Evolutionary conservation across 2,797 vertebrate species (phyloP).

Genomic region (Labeo calbasu): DNA sequence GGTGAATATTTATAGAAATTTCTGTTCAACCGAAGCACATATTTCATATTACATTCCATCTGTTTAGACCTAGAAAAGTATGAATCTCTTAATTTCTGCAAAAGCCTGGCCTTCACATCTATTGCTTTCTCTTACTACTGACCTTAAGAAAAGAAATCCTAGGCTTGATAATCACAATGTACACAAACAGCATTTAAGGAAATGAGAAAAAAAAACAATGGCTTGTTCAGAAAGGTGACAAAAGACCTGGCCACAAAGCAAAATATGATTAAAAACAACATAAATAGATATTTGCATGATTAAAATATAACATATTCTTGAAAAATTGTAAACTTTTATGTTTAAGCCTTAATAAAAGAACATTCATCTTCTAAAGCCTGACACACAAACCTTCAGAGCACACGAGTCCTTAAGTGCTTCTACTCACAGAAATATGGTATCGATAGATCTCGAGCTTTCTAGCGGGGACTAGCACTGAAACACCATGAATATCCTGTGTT

Average conservation of each 20-base stretch:
- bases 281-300: conserved; percentile 33
- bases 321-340: conserved; percentile 82
- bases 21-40: conserved; percentile 21
- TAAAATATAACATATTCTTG: conserved; percentile 80
- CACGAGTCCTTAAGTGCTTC: conserved; percentile 49
- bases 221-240: conserved; percentile 54
- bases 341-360: conserved; percentile 66
- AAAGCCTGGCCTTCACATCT: conserved; percentile 54
- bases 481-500: conserved; percentile 50
- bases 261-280: conserved; percentile 32
- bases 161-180: neutral
- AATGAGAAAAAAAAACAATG: conserved; percentile 9
- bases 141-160: conserved; percentile 41
- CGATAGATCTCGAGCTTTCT: conserved; percentile 56
- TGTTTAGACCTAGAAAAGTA: conserved; percentile 41
- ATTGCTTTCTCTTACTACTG: conserved; percentile 59
- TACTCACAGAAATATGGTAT: conserved; percentile 40
- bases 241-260: conserved; percentile 76
- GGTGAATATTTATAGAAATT: conserved; percentile 29
- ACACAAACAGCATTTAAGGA: conserved; percentile 33
- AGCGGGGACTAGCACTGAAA: conserved; percentile 52
- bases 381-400: neutral
- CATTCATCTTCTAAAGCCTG: conserved; percentile 51
- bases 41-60: conserved; percentile 29
- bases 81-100: conserved; percentile 41